Percentiles rank a stretch among this genome's conserved stretches.
Conservation (phyloP, 2,888 invertebrate genomes). For the Opisthograptis luteolata region DNA sequence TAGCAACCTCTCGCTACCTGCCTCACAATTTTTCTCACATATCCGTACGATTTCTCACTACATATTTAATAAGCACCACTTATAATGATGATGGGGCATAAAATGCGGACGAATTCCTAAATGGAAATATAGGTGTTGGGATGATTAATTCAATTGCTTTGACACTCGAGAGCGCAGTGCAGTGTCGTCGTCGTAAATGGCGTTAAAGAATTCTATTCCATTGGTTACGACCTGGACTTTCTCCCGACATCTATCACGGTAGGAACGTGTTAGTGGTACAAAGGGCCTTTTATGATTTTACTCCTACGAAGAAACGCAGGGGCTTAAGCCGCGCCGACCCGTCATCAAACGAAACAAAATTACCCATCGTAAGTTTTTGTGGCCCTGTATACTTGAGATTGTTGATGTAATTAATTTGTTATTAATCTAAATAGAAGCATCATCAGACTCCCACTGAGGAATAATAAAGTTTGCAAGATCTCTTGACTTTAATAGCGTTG, state of each 20-base stretch:
- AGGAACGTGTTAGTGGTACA: conserved; percentile 33
- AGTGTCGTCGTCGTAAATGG: conserved; percentile 33
- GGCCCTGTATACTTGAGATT: neutral
- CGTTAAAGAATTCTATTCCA: conserved; percentile 37
- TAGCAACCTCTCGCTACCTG: conserved; percentile 4
- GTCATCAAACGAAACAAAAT: conserved; percentile 4
- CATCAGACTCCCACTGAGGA: neutral
- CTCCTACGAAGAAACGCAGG: conserved; percentile 22
- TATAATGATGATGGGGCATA: conserved; percentile 23
- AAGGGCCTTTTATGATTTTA: conserved; percentile 38
- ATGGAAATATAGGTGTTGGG: conserved; percentile 29
- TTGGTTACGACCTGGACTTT: conserved; percentile 43
- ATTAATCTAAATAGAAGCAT: neutral
- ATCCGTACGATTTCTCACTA: conserved; percentile 15
- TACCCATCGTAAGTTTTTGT: neutral
- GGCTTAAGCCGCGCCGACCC: neutral
- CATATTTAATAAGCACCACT: conserved; percentile 19
- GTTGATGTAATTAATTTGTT: neutral
- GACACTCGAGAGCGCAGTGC: conserved; percentile 32
- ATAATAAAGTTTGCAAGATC: neutral
- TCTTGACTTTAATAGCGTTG: neutral
- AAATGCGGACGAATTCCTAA: conserved; percentile 22
- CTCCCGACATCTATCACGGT: conserved; percentile 47
- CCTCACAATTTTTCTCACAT: conserved; percentile 16
- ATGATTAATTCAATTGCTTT: conserved; percentile 34